Base-by-base conservation (phyloP, 2,113 vertebrate genomes). In the Meleagris gallopavo region DNA sequence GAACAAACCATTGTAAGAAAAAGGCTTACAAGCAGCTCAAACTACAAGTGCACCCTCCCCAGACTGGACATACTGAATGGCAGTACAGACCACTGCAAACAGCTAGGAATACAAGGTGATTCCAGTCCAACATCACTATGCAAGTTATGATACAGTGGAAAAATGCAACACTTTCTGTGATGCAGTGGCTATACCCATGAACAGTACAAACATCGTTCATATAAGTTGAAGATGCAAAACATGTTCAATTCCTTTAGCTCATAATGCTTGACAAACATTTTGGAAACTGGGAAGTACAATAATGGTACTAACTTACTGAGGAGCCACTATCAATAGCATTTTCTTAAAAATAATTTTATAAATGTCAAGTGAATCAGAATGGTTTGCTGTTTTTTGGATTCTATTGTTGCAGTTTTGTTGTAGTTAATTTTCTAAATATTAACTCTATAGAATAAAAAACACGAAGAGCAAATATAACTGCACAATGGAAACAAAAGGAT, bases 1-100 rank as follows among this genome's bases (percentile, higher is more conserved):
- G 93, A 91, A 58, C 73, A 94, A 86, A 92, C 76, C 17, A 86
- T 5, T 41, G n/a, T 93, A 72, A 79, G 70, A 62, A 62, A 73
- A 91, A 70, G 25, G 43, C 11, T 83, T 72, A 43, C 25, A 89
- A 90, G 27, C 11, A 84, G 34, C 38, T 72, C 58, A 67, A 85
- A 34, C 57, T 40, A 67, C 41, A 74, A 72, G 60, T 60, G 48
- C 30, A 73, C 14, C 43, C 8, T 62, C 57, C 29, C 20, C 88
- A 50, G 82, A 78, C 25, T 29, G 41, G 45, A 74, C 38, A 67
- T 24, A 61, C 18, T 34, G 69, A 82, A 80, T 11, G 17, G 60
- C 70, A 90, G 41, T 24, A 71, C 14, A 14, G 50, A 89, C 82
- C 16, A 81, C 30, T 4, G 19, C 34, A 90, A 78, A 5, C 7